A percentile compares a stretch with the other conserved stretches of the same genome.
phyloP scores from a whole-genome alignment of 2,888 invertebrate species.

The Caenorhabditis auriculariae region DNA sequence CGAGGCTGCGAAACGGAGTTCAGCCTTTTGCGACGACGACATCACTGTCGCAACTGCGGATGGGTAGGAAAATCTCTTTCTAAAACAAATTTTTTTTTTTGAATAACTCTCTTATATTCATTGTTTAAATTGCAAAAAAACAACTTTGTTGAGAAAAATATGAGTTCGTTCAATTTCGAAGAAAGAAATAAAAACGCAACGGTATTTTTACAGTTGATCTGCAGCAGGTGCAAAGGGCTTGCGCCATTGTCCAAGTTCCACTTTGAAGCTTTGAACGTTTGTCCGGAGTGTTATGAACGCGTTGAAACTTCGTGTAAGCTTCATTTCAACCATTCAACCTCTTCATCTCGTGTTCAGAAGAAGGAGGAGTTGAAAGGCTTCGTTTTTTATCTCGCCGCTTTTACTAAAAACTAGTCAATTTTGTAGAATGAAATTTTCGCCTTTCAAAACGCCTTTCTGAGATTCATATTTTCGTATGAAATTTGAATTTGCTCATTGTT shows the following conservation, averaged over 20 bases:
- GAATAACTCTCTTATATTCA: not conserved
- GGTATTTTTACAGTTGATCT: conserved; percentile 47
- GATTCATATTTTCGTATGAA: no score
- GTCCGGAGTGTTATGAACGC: conserved; percentile 53
- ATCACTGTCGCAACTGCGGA: conserved; percentile 84
- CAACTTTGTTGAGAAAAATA: not conserved
- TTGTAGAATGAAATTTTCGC: not conserved
- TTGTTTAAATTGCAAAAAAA: not conserved
- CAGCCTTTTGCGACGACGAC: conserved; percentile 78
- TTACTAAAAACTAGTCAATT: no score
- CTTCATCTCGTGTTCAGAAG: no score
- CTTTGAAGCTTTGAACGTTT: conserved; percentile 47
- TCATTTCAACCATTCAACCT: no score
- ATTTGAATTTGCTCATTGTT: not conserved
- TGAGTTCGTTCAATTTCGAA: not conserved
- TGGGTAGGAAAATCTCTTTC: conserved; percentile 66
- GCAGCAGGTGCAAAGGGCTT: conserved; percentile 50
- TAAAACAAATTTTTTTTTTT: not conserved
- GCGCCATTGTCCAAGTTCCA: conserved; percentile 50
- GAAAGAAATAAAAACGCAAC: not conserved
- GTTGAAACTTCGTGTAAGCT: no score
- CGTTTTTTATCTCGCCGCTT: no score
- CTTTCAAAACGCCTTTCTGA: not conserved
- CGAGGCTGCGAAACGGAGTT: conserved; percentile 75
- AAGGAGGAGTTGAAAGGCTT: not conserved